These are phyloP conservation scores for Pogoniulus pusillus DNA, from an alignment of 2,797 vertebrate genomes.

Conservation along the genomic window DNA sequence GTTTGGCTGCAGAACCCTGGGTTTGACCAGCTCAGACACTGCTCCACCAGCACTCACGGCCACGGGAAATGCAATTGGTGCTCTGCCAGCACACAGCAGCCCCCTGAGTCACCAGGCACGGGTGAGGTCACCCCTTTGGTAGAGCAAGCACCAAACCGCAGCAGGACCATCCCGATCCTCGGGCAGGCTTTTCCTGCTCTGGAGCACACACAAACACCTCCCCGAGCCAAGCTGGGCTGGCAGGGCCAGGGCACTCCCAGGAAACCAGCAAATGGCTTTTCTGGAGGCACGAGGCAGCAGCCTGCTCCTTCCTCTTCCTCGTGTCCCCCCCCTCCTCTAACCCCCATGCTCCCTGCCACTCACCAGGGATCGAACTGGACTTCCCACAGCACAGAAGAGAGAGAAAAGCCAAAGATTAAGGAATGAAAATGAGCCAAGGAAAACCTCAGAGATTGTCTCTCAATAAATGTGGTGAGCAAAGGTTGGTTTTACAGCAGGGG, in stretches of 20 bases:
- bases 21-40: background rate
- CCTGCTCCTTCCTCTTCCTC: background rate
- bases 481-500: background rate
- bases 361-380: background rate
- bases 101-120: background rate
- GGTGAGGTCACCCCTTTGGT: background rate
- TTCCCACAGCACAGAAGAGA: background rate
- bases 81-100: background rate
- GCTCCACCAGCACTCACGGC: background rate
- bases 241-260: background rate
- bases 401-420: background rate
- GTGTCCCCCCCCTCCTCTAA: background rate
- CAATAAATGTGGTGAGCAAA: background rate
- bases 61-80: rapidly evolving
- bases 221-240: background rate
- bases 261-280: background rate
- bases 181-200: background rate
- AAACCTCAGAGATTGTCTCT: background rate
- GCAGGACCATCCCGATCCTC: background rate
- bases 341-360: rapidly evolving
- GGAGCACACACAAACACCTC: background rate
- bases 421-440: background rate
- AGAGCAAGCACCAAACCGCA: background rate
- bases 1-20: rapidly evolving
- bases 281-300: background rate